These are phyloP conservation scores for Homalodisca vitripennis DNA, from an alignment of 1,140 invertebrate species.

Conservation along the genomic window DNA sequence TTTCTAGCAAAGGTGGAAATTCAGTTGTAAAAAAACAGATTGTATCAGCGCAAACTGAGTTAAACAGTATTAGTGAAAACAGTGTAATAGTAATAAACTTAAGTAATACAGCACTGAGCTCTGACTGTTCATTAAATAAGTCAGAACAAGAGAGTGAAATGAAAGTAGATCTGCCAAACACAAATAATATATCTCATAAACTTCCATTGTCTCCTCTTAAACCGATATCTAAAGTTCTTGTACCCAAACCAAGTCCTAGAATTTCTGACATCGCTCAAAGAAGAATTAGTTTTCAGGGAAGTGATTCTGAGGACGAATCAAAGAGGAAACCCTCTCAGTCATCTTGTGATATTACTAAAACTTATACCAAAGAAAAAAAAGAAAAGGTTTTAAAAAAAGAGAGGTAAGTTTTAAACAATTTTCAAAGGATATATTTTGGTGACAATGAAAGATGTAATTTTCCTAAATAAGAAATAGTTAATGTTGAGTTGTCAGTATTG, in stretches of 20 bases:
- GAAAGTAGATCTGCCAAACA: too few species aligned
- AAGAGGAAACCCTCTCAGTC: neutral
- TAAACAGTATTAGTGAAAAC: neutral
- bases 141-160: too few species aligned
- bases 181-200: neutral
- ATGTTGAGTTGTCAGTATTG: too few species aligned
- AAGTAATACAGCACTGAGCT: neutral
- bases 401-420: too few species aligned
- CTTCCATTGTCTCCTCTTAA: neutral
- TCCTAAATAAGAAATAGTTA: too few species aligned
- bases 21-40: neutral
- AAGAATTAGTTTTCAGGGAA: constrained; percentile 13
- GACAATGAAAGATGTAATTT: too few species aligned
- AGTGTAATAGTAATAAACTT: neutral
- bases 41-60: neutral
- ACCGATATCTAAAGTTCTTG: neutral
- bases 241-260: constrained; percentile 5
- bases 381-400: too few species aligned
- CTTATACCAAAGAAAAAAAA: too few species aligned
- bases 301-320: constrained; percentile 1
- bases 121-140: too few species aligned
- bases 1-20: neutral
- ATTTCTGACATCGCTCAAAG: neutral
- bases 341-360: too few species aligned
- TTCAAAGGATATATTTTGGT: too few species aligned